Evolutionary conservation across 2,113 vertebrate genomes (phyloP).

Genomic region (Oxyruncus cristatus): DNA sequence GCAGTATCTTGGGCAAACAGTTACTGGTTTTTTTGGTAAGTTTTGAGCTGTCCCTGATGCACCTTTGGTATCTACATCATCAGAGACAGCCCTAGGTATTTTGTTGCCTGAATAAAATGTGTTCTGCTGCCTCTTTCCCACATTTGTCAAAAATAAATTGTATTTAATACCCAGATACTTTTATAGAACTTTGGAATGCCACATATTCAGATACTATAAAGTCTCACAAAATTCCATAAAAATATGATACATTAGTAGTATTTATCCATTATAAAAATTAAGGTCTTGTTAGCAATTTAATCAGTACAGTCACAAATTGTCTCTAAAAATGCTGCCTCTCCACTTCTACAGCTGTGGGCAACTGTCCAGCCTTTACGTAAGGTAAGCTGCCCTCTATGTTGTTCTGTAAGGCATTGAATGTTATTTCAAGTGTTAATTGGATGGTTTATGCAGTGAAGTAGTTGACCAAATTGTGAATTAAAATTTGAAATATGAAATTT

Average conservation of each 20-base stretch:
- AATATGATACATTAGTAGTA: neutral
- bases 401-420: neutral
- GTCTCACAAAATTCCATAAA: neutral
- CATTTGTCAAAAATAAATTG: neutral
- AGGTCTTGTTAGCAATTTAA: neutral
- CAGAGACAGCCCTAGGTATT: neutral
- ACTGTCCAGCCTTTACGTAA: neutral
- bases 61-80: neutral
- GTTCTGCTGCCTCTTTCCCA: neutral
- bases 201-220: neutral
- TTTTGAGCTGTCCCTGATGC: neutral
- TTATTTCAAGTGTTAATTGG: neutral
- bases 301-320: neutral
- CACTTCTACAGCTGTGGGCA: neutral
- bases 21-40: neutral
- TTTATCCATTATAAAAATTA: neutral
- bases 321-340: neutral
- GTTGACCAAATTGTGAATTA: neutral
- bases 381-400: neutral
- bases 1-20: neutral
- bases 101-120: neutral
- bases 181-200: neutral
- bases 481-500: neutral
- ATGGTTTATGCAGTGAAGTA: neutral
- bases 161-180: neutral